Evolutionary conservation across 1,140 invertebrate species (phyloP).

Genomic region (Leptopilina boulardi): DNA sequence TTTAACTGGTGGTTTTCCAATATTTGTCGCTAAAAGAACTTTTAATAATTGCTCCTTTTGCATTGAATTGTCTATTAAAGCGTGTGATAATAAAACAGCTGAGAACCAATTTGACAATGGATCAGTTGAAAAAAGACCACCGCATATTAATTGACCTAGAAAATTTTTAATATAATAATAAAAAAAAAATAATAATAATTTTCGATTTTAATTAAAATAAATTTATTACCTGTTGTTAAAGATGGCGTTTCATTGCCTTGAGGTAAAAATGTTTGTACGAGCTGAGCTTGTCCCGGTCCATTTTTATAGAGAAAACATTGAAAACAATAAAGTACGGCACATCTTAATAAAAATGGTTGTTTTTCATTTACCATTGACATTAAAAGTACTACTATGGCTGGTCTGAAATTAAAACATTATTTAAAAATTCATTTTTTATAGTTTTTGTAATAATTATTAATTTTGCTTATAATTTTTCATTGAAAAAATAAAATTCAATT

Average conservation of each 20-base stretch:
- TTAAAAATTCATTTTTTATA: too few relatives aligned
- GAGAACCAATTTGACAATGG: conserved; percentile 98
- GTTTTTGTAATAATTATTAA: background rate
- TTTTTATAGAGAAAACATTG: conserved; percentile 97
- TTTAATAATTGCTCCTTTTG: conserved; percentile 96
- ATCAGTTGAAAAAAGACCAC: conserved; percentile 94
- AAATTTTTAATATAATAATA: too few relatives aligned
- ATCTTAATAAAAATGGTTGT: conserved; percentile 93
- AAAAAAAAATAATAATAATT: conserved; percentile 47
- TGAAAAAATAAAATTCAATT: background rate
- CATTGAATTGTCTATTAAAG: conserved; percentile 90
- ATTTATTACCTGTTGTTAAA: conserved; percentile 76
- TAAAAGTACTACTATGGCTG: conserved; percentile 94
- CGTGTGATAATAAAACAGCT: conserved; percentile 92
- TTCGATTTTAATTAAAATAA: background rate
- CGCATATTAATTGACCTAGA: conserved; percentile 93
- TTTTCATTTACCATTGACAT: conserved; percentile 99
- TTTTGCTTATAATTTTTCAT: background rate
- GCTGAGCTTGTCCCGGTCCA: conserved; percentile 89
- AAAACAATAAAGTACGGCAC: conserved; percentile 97
- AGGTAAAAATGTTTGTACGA: conserved; percentile 94
- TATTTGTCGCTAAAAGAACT: conserved; percentile 92
- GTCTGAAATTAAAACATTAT: conserved; percentile 74
- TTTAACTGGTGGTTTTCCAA: conserved; percentile 89
- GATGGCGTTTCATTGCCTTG: conserved; percentile 83